Evolutionary conservation across 64 coral and sea anemone species (phyloP), one percentile per base, ranked within the genome.

Genomic region (Stylophora pistillata): DNA sequence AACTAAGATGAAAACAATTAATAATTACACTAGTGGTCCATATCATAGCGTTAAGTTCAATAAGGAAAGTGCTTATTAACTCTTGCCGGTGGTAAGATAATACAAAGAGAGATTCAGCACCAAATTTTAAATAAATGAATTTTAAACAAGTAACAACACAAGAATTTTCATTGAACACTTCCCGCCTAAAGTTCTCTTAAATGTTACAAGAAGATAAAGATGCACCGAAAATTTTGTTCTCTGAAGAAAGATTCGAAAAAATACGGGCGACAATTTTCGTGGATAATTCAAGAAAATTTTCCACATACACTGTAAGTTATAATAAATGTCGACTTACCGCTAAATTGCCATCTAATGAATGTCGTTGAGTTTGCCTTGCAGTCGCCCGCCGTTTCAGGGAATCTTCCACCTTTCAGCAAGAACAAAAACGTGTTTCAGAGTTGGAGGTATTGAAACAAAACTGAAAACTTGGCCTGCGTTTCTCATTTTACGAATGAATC

Each of bases 291-390:
- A 1, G 17, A 64, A 64, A 64, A 4, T 23, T 0, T 64, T 23
- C 17, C 61, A 21, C 17, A 1, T 9, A 2, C 10, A 68, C 12
- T 11, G 21, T 68, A n/a, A 27, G 25, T 47, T 47, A 47, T 47
- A 7, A 47, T 7, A 47, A 47, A 47, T 4, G 7, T 47, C 37
- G 0, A 82, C 94, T 89, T 89, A 95, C 94, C 86, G 94, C 94
- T 20, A 95, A 41, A 54, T 91, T 95, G 20, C 72, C 94, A 68
- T 96, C 94, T 23, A 96, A 61, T 11, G 87, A 93, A 32, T 93
- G 91, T 16, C 89, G 74, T 60, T 90, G 91, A 53, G 20, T 76
- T 37, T 77, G 82, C 37, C 81, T 97, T 17, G 77, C 32, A 15
- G 69, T 69, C 13, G 95, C 88, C 10, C 95, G 66, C 10, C 81